These are phyloP conservation scores for Drosophila birchii DNA, from an alignment of 2,888 invertebrate species.

Conservation along the genomic window DNA sequence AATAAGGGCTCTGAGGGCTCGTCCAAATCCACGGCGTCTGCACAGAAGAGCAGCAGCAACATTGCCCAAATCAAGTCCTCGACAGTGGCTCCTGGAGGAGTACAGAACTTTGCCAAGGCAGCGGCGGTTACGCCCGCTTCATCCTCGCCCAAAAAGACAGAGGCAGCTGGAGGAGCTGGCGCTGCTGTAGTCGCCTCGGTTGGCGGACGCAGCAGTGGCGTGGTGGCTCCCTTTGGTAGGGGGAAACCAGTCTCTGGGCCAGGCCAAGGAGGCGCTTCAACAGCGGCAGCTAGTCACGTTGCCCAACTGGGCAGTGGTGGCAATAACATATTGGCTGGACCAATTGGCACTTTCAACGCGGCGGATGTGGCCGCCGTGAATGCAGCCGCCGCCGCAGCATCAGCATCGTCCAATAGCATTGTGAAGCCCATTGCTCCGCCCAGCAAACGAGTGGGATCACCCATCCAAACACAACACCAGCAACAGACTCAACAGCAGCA, in stretches of 20 bases:
- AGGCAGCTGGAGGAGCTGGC: constrained; percentile 27
- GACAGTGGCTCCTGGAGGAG: constrained; percentile 16
- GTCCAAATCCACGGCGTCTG: constrained; percentile 39
- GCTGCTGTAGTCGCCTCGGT: constrained; percentile 1
- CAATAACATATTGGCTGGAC: constrained; percentile 82
- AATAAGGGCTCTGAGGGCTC: constrained; percentile 48
- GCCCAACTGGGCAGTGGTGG: constrained; percentile 69
- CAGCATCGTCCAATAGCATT: constrained; percentile 49
- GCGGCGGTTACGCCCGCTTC: constrained; percentile 85
- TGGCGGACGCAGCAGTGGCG: constrained; percentile 75
- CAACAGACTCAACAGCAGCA: constrained; percentile 30
- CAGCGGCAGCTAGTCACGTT: constrained; percentile 32
- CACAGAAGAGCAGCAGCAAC: constrained; percentile 27
- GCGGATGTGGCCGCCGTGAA: constrained; percentile 84
- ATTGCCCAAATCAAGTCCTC: constrained; percentile 40
- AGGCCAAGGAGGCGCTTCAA: constrained; percentile 25
- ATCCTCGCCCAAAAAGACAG: constrained; percentile 76
- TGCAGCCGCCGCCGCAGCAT: constrained; percentile 77
- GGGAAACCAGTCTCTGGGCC: constrained; percentile 77
- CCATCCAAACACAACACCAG: constrained; percentile 59
- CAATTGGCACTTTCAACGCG: constrained; percentile 82
- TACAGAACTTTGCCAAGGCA: constrained; percentile 83
- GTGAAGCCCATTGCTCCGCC: constrained; percentile 84
- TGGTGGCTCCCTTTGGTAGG: constrained; percentile 80
- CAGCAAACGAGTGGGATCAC: constrained; percentile 40